Base-by-base conservation (phyloP, 2,797 vertebrate species). In the Delichon dasypus region DNA sequence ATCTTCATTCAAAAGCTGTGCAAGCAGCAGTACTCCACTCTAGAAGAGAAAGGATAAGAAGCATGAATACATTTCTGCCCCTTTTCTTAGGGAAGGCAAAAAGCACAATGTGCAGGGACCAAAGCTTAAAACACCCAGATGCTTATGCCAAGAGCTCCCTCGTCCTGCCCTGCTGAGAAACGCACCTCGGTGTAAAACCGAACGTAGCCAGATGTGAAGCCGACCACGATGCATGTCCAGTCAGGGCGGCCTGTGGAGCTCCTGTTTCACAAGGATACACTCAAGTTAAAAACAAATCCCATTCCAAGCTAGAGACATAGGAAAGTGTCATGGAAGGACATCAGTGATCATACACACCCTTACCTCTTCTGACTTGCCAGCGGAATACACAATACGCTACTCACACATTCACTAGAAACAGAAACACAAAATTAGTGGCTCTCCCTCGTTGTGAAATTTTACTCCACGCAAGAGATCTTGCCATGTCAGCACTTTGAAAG, bases 341-440 rank as follows among this genome's bases (percentile, higher is more conserved):
- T 7, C 2, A 32, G 27, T 2, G 9, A 51, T 38, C 19, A 38
- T 5, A 44, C 1, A 38, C 6, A 1, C 11, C 38, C 97, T 98
- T 96, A 99, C 99, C 99, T 99, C 97, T 99, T 99, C 92, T 99
- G 99, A 93, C 99, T 99, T 89, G 99, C 99, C 96, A 99, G 38
- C 1, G 99, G 99, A 85, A 99, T 98, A 85, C 99, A 99, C 81
- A 99, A 97, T 10, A 98, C 98, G 58, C 99, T 99, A 96, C 96
- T 99, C 87, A 99, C 98, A 93, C 97, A 98, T 94, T 99, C 99
- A 89, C 99, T 99, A 97, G 93, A 94, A 92, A 89, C 4, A 96
- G 89, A 96, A 97, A 92, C 13, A 89, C 11, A 93, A 48, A 83
- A 91, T 53, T 14, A 92, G 32, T 13, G 19, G 6, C 21, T 51